Base-by-base conservation (phyloP, 2,797 vertebrate species). In the Platyrinchus mystaceus region DNA sequence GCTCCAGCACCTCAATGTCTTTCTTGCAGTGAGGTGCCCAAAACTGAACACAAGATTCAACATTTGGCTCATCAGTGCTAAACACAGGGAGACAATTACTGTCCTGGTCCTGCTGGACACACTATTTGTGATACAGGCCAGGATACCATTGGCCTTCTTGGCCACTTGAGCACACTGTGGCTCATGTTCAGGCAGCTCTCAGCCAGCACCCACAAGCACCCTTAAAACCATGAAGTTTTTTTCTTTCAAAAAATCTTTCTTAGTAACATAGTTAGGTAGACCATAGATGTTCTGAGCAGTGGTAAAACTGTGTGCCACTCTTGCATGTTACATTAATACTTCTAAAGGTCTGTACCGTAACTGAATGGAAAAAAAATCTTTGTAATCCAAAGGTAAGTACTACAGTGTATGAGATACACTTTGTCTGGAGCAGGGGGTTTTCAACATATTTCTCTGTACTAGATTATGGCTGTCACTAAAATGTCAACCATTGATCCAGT, bases 21-120 rank as follows among this genome's bases (percentile, higher is more conserved):
- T 53, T 64, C 20, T 21, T 58, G 8, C 39, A 20, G 34, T 43
- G 50, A 59, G 6, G 14, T 12, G 1, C 10, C 10, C 2, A 6
- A 28, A 88, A 37, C 23, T 26, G 27, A 13, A 2, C 43, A 7
- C 19, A 37, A 20, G 2, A 22, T 4, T 63, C 0, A 0, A 26
- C 8, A 23, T 14, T 8, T 1, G 1, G 4, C 30, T 74, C 55
- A 41, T 3, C 26, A 52, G 10, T 14, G 14, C 23, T 0, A 0
- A n/a, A 16, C 3, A 47, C 20, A n/a, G 39, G 14, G 14, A 4
- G 3, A 19, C 1, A 3, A 32, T 27, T 20, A 1, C 44, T 5
- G 20, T 23, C 14, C 20, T 64, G 2, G 0, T n/a, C 20, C 34
- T 69, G 30, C 39, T 63, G 44, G 27, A 14, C 27, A 20, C 49